A percentile compares a stretch with the other conserved stretches of the same genome.
phyloP scores from a whole-genome alignment of 2,113 vertebrate species.

The Nannobrachium achirus region DNA sequence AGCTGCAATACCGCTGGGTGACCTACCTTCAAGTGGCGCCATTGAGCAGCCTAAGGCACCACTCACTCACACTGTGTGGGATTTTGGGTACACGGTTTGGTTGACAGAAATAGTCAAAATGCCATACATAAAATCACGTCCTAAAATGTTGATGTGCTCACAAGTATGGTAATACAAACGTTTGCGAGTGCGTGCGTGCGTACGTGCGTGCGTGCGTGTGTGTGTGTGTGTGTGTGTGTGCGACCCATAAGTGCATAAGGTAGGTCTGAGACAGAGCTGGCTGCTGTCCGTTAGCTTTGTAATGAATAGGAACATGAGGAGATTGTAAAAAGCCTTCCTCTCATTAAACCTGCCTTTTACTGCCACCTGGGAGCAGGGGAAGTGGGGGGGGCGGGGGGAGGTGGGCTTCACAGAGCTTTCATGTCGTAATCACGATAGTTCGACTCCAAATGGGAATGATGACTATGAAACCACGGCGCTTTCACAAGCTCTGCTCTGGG shows the following conservation, averaged over 20 bases:
- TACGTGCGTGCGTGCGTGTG: conserved; percentile 8
- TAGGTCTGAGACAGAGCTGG: background rate
- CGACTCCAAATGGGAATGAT: conserved; percentile 26
- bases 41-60: too few species aligned
- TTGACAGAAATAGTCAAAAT: too few species aligned
- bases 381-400: background rate
- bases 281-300: conserved; percentile 23
- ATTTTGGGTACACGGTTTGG: too few species aligned
- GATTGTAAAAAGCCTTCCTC: conserved; percentile 39
- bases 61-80: too few species aligned
- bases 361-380: conserved; percentile 36
- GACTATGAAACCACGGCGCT: conserved; percentile 1
- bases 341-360: conserved; percentile 48
- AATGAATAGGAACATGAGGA: conserved; percentile 54
- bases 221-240: conserved; percentile 1
- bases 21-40: too few species aligned
- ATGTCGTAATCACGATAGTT: conserved; percentile 37
- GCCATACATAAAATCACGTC: too few species aligned
- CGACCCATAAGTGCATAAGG: background rate
- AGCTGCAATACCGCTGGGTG: too few species aligned
- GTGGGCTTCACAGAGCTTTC: conserved; percentile 11
- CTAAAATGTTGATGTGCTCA: too few species aligned
- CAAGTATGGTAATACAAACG: background rate
- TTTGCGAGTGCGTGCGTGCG: conserved; percentile 19
- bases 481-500: conserved; percentile 26